Percentiles rank a stretch among this genome's conserved stretches.
Evolutionary conservation across 2,113 vertebrate species (phyloP).

Genomic region (Boulengeromyrus knoepffleri): DNA sequence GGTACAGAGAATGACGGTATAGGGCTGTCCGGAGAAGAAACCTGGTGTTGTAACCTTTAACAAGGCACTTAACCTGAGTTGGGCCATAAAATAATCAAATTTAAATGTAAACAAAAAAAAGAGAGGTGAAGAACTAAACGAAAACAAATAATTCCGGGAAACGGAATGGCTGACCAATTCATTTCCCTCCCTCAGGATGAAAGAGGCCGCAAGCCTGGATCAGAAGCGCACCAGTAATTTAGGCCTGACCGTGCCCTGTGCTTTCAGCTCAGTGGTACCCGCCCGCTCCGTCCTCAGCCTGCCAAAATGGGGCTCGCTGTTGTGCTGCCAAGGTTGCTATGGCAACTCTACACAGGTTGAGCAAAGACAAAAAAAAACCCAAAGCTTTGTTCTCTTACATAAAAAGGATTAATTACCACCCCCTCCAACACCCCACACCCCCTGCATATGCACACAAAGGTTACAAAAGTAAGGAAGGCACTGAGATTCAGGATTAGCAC

Average conservation of each 20-base stretch:
- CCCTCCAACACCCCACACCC: neutral
- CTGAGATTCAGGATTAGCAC: neutral
- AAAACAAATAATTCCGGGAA: neutral
- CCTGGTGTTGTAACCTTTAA: neutral
- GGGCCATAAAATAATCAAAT: neutral
- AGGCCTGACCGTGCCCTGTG: neutral
- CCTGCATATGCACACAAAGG: neutral
- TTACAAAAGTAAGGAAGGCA: neutral
- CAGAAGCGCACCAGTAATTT: neutral
- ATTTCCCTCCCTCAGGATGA: neutral
- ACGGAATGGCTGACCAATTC: neutral
- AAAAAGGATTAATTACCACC: slow-evolving; percentile 30
- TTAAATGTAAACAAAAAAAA: neutral
- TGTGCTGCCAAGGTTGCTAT: slow-evolving; percentile 30
- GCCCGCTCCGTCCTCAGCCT: neutral
- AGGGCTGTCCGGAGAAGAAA: neutral
- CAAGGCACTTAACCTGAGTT: neutral
- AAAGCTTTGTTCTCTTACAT: slow-evolving; percentile 18
- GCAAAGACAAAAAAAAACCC: slow-evolving; percentile 18
- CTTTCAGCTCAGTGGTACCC: neutral
- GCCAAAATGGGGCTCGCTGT: neutral
- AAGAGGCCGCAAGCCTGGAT: neutral
- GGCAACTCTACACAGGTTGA: slow-evolving; percentile 32
- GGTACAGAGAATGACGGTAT: neutral
- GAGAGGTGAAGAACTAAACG: neutral